Conservation (phyloP, 2,797 vertebrate genomes). For the Epinephelus awoara region DNA sequence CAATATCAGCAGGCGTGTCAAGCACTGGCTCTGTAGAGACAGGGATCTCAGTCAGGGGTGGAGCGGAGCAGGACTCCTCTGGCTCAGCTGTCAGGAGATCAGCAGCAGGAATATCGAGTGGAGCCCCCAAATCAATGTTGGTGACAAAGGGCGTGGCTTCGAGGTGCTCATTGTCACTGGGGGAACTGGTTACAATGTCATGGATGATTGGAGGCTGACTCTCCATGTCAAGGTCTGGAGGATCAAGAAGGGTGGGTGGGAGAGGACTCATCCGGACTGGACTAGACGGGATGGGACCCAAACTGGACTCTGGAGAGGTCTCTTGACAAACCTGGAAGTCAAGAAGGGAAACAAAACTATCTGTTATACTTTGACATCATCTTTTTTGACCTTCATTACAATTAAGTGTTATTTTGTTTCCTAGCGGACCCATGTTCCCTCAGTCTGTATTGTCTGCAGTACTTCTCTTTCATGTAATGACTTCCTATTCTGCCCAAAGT, state of each 20-base stretch:
- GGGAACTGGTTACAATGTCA: conserved; percentile 85
- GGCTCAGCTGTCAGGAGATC: conserved; percentile 50
- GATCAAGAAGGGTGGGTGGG: conserved; percentile 34
- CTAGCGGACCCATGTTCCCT: not conserved
- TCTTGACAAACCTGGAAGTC: conserved; percentile 85
- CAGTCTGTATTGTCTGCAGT: not conserved
- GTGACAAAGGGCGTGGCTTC: conserved; percentile 82
- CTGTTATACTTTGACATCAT: not conserved
- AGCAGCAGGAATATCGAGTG: conserved; percentile 58
- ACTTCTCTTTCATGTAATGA: conserved; percentile 8
- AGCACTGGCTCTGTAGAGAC: conserved; percentile 38
- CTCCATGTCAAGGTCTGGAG: conserved; percentile 75
- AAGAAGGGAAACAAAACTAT: not conserved
- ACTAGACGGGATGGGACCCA: conserved; percentile 75
- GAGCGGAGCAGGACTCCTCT: conserved; percentile 37
- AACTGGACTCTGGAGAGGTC: conserved; percentile 79
- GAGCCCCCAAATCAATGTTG: conserved; percentile 70
- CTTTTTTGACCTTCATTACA: not conserved
- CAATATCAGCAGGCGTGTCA: conserved; percentile 54
- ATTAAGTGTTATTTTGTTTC: not conserved
- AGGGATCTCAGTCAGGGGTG: conserved; percentile 27
- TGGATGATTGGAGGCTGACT: conserved; percentile 86
- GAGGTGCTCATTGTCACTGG: conserved; percentile 82
- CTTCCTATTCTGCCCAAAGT: not conserved
- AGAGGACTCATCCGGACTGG: conserved; percentile 68